Base-by-base conservation (phyloP, 2,113 vertebrate species). In the Datnioides undecimradiatus region DNA sequence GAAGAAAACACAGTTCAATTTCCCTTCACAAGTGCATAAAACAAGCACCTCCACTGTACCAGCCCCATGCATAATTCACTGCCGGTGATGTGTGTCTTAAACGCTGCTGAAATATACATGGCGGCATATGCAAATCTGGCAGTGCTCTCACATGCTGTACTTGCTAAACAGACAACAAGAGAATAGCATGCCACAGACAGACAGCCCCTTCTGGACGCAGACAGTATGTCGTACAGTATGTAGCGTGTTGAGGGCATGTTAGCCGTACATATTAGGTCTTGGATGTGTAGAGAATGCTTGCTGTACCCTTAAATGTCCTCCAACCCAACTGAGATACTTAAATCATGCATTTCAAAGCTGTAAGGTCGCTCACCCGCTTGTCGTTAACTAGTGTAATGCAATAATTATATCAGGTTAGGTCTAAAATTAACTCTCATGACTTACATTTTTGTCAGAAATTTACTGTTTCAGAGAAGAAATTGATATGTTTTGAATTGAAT, bases 71-170 rank as follows among this genome's bases (percentile, higher is more conserved):
- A 98, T 98, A 97, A 98, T 98, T 97, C 95, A 98, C 96, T 91
- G 93, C 88, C 90, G 94, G 95, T 96, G 96, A 94, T 90, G 90
- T 93, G 95, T 87, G 93, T 96, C 96, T 97, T 96, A 97, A 97
- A 97, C 84, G 93, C 95, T 93, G 92, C 94, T 97, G 95, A 98
- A 98, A 98, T 96, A 97, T 98, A 97, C 96, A 97, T 96, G 96
- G 71, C 94, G 94, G 96, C 95, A 95, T 97, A 97, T 98, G 97
- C 96, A 98, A 97, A 98, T 98, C 91, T 83, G 87, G 84, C 94
- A 68, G 68, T 69, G 89, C 94, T 95, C 94, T 95, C 91, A 87
- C 91, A 90, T 91, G 94, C 88, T 90, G 94, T 95, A 95, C 91
- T 94, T 93, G 91, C 93, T 95, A 95, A 95, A 96, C 95, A 95